phyloP scores from a whole-genome alignment of 64 coral and sea anemone species.

The Actinia tenebrosa region DNA sequence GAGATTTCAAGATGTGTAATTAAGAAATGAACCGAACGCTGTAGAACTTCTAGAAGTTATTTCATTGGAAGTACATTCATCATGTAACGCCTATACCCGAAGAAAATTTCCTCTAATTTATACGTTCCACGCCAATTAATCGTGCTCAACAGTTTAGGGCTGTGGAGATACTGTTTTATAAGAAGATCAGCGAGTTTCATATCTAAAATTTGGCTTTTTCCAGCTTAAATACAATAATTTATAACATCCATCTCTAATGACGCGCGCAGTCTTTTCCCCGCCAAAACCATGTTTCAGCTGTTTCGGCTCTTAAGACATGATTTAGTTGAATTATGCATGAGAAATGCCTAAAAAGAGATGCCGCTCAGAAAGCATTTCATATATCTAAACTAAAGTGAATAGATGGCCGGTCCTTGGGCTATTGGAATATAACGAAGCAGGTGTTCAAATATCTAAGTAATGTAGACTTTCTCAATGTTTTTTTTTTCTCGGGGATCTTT shows the following conservation, averaged over 20 bases:
- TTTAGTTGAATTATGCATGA: not conserved
- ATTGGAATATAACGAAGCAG: not conserved
- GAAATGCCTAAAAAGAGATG: not conserved
- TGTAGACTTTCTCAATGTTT: not conserved
- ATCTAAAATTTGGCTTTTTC: not conserved
- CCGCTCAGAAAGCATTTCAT: not conserved
- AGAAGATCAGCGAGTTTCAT: not conserved
- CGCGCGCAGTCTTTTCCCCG: not conserved
- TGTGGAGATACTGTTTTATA: not conserved
- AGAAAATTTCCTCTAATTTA: too few species aligned
- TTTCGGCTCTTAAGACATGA: not conserved
- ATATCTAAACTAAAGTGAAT: not conserved
- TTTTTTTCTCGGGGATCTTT: not conserved
- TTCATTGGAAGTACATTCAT: not conserved
- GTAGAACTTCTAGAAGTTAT: not conserved
- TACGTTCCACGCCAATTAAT: not conserved
- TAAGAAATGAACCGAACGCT: not conserved
- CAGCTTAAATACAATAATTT: not conserved
- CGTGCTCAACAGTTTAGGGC: not conserved
- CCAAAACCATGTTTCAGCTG: not conserved
- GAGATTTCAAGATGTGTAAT: not conserved
- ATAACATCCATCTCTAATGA: not conserved
- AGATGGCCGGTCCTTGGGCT: not conserved
- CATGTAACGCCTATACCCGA: not conserved
- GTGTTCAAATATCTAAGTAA: not conserved